Evolutionary conservation across 23 tunicate species (phyloP).

Genomic region (Trididemnum clinides): DNA sequence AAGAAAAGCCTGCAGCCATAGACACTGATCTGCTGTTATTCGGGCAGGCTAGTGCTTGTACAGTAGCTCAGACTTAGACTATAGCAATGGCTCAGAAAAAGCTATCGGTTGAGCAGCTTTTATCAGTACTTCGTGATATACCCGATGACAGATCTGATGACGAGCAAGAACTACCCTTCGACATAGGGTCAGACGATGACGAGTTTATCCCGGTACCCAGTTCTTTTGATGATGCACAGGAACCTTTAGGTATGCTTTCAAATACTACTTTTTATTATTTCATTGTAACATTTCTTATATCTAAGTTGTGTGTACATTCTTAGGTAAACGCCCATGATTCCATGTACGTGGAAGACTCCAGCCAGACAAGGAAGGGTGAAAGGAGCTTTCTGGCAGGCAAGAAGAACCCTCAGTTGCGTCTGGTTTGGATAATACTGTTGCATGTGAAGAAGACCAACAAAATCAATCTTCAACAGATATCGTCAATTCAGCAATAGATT

Average conservation of each 20-base stretch:
- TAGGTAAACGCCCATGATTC: slow-evolving; percentile 14
- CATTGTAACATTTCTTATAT: background rate
- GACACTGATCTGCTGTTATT: too few species aligned
- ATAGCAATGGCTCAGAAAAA: slow-evolving; percentile 5
- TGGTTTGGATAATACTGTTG: background rate
- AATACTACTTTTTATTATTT: background rate
- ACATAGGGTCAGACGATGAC: slow-evolving; percentile 30
- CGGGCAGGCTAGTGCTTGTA: too few species aligned
- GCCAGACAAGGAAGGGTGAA: background rate
- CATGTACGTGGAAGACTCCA: slow-evolving; percentile 10
- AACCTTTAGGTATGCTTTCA: slow-evolving; percentile 14
- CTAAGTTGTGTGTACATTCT: too few species aligned
- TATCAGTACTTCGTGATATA: slow-evolving; percentile 6
- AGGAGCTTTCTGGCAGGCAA: slow-evolving; percentile 13
- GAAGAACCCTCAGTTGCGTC: background rate
- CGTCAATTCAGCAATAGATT: background rate
- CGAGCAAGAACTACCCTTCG: background rate
- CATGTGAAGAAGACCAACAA: slow-evolving; percentile 8
- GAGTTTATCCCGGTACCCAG: slow-evolving; percentile 7
- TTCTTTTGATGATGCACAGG: background rate
- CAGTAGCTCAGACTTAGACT: too few species aligned
- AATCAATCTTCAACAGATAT: background rate
- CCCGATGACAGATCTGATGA: slow-evolving; percentile 12
- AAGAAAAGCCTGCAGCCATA: too few species aligned
- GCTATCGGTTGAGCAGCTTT: background rate